Conservation (phyloP, 2,113 vertebrate species). For the Clarias magur region DNA sequence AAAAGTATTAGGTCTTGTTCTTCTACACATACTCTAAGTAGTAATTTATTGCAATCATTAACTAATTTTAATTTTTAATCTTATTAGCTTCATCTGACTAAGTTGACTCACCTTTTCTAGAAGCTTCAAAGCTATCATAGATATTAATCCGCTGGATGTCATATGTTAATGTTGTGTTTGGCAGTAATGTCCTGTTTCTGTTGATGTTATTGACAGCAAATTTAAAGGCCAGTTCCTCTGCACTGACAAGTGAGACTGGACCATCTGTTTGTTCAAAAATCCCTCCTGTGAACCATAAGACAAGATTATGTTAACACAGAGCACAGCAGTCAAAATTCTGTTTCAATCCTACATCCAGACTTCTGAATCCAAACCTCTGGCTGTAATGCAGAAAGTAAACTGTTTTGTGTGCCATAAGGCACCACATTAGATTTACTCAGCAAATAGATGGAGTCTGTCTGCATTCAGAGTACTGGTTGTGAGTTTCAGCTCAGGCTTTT, state of each 20-base stretch:
- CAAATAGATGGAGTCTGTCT: slow-evolving; percentile 60
- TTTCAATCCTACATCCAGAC: slow-evolving; percentile 23
- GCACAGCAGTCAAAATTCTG: slow-evolving; percentile 24
- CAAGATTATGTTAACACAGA: slow-evolving; percentile 27
- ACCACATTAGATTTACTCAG: slow-evolving; percentile 59
- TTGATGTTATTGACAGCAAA: slow-evolving; percentile 99
- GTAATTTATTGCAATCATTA: slow-evolving; percentile 6
- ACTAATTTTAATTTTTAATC: neutral
- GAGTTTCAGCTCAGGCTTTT: slow-evolving; percentile 65
- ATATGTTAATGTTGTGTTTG: slow-evolving; percentile 96
- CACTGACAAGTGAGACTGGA: slow-evolving; percentile 87
- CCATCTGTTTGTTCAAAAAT: slow-evolving; percentile 96
- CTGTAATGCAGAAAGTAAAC: slow-evolving; percentile 33
- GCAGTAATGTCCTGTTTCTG: slow-evolving; percentile 93
- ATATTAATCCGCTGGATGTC: slow-evolving; percentile 99
- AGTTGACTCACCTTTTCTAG: slow-evolving; percentile 89
- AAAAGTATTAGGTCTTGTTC: neutral
- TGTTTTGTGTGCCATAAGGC: slow-evolving; percentile 52
- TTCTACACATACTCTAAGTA: neutral
- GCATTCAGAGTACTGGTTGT: slow-evolving; percentile 54
- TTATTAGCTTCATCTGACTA: slow-evolving; percentile 5
- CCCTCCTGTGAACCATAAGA: slow-evolving; percentile 80
- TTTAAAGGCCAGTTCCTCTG: slow-evolving; percentile 95
- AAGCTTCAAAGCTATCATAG: slow-evolving; percentile 98
- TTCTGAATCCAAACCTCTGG: slow-evolving; percentile 18